Evolutionary conservation across 2,113 vertebrate genomes (phyloP), one percentile per base, ranked within the genome.

Genomic region (Sialia sialis): DNA sequence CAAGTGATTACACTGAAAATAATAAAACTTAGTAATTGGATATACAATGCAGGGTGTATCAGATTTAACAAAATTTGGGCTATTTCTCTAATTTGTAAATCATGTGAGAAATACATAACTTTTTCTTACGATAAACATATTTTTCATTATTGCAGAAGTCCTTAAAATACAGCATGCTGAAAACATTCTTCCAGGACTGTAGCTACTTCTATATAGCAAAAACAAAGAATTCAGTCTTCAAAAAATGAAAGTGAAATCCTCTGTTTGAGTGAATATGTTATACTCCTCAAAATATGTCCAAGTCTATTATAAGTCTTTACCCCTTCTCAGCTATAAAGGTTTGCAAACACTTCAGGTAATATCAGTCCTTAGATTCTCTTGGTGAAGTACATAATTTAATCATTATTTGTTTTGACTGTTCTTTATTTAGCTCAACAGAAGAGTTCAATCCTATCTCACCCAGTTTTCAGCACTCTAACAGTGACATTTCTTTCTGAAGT

Each of bases 211-310:
- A 43, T 52, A 69, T 52, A 87, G 79, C 83, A 80, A 93, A 56
- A 96, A 92, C 13, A 49, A 91, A 94, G 30, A 81, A 90, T 27
- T 39, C n/a, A 81, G 16, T 54, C 87, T 76, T 95, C 41, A 93
- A 91, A 94, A 97, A 93, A 86, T 56, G 15, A 95, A 94, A 58
- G 93, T 77, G 26, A 95, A 97, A 88, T 75, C 17, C 49, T 74
- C 52, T 80, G 25, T 94, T 88, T 85, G 43, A 91, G 29, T 64
- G 56, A 55, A 12, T 66, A 90, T 64, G 12, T 83, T 90, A 60
- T 64, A 84, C 16, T 85, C 36, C 46, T 83, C 77, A 89, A 56
- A 92, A 88, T 51, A 59, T 21, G 32, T 54, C n/a, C 43, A 64
- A 34, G 44, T 32, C 38, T 92, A 22, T 20, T 64, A 49, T 0